Evolutionary conservation across 2,797 vertebrate genomes (phyloP).

Genomic region (Acipenser oxyrinchus): DNA sequence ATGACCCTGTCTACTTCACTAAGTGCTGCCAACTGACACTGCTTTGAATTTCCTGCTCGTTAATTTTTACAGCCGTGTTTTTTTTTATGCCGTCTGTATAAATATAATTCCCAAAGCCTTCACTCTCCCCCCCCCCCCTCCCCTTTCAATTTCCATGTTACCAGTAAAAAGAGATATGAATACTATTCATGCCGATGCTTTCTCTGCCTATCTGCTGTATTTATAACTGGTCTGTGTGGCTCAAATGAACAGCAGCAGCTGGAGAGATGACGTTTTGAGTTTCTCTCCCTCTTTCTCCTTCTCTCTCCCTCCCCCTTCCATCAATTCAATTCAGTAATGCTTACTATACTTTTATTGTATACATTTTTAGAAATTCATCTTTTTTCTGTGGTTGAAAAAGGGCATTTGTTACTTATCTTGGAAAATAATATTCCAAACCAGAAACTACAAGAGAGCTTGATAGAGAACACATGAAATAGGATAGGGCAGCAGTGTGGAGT

Average conservation of each 20-base stretch:
- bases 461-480: no score
- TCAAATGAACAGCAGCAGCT: not conserved
- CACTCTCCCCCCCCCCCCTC: not conserved
- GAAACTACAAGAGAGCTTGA: no score
- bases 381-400: no score
- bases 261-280: not conserved
- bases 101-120: conserved; percentile 15
- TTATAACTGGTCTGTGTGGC: not conserved
- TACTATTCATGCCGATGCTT: not conserved
- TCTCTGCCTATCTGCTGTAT: not conserved
- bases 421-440: no score
- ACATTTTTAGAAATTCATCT: no score
- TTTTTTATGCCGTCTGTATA: conserved; percentile 16
- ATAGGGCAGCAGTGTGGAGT: no score
- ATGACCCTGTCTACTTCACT: conserved; percentile 15
- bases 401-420: no score
- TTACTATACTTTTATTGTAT: no score
- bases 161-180: conserved; percentile 1
- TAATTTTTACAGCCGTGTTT: conserved; percentile 28
- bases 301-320: not conserved
- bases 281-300: not conserved
- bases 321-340: no score
- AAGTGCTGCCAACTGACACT: conserved; percentile 24
- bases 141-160: conserved; percentile 2
- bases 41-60: conserved; percentile 24